Evolutionary conservation across 2,113 vertebrate species (phyloP).

Genomic region (Ceyx margarethae): DNA sequence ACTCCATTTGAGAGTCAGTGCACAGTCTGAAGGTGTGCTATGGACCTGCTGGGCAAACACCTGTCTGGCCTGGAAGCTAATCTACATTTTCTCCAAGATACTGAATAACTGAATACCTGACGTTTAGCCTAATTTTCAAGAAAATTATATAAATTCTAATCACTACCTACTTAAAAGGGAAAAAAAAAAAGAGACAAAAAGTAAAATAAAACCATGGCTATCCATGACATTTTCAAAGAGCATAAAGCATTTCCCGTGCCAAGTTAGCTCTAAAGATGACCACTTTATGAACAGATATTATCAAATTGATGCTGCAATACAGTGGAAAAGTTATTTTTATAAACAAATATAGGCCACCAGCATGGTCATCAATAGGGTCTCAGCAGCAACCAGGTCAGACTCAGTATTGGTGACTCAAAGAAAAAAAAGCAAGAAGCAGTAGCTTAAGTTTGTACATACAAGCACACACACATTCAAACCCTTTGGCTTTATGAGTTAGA

Average conservation of each 20-base stretch:
- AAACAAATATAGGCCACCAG: neutral
- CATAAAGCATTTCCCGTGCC: neutral
- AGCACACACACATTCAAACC: neutral
- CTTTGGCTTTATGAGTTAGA: neutral
- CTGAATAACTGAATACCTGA: neutral
- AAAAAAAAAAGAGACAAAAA: neutral
- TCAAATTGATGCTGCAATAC: neutral
- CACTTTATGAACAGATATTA: neutral
- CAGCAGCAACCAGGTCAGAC: neutral
- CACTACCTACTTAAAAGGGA: neutral
- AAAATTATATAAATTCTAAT: neutral
- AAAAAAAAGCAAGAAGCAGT: neutral
- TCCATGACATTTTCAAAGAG: neutral
- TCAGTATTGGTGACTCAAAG: neutral
- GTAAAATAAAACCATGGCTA: neutral
- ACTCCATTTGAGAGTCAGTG: neutral
- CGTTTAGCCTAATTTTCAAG: neutral
- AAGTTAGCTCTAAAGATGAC: neutral
- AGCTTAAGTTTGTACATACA: neutral
- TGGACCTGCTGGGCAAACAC: neutral
- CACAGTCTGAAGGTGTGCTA: neutral
- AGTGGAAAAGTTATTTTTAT: neutral
- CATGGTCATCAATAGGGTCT: neutral
- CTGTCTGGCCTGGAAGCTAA: neutral
- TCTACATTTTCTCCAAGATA: neutral